Evolutionary conservation across 2,113 vertebrate genomes (phyloP), one percentile per base, ranked within the genome.

Genomic region (Hyperoodon ampullatus): DNA sequence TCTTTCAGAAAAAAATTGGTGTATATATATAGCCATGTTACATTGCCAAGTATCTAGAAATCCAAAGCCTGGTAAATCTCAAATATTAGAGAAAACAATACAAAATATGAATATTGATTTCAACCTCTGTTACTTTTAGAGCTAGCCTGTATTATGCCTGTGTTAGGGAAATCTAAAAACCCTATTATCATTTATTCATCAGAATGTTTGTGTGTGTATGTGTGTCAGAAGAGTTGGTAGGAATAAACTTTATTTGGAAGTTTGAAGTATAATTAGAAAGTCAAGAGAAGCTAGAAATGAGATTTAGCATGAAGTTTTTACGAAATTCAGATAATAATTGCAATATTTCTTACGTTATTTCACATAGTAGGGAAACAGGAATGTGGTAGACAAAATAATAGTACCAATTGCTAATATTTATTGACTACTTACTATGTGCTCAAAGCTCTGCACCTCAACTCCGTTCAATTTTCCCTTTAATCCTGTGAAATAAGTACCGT

Each of bases 261-360:
- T 97, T 96, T 87, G 81, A 96, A 87, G 55, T 97, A 74, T 81
- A 96, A 70, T 90, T 87, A 93, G 68, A 87, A 94, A 95, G 89
- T 85, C 35, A 97, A 89, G 87, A 92, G 66, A 96, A 94, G 58
- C 68, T 92, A 87, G 28, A 95, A 97, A 82, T 95, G 81, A 96
- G 35, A 30, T 88, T 96, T 95, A 93, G 70, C 58, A 30, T 96
- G 93, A 81, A 26, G n/a, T 89, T 90, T 94, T 92, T 77, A 33
- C 5, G 88, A 77, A 78, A 55, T 68, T 88, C 63, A 47, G 60
- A 53, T 80, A 72, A 63, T 85, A 88, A 81, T 83, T 91, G 42
- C 58, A 72, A 42, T 44, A 23, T 83, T 94, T 93, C 86, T 74
- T 81, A 42, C 94, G 66, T 93, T 93, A 68, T 95, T 96, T 93